Conservation (phyloP, 2,888 invertebrate genomes). For the Blomia tropicalis region DNA sequence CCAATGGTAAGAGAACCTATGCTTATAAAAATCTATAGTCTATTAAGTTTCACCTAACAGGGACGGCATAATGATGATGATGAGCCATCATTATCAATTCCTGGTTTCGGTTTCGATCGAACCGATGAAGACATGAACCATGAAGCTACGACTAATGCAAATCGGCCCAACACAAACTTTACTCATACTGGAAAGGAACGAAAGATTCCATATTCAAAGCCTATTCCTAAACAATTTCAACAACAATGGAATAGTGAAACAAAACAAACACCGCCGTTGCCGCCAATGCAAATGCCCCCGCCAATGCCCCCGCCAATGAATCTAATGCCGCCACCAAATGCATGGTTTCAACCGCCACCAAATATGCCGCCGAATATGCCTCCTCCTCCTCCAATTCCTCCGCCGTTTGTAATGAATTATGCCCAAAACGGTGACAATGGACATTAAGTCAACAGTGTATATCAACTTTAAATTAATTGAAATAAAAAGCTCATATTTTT, state of each 20-base stretch:
- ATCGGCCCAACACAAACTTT: background rate
- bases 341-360: no score
- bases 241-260: slow-evolving; percentile 59
- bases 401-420: background rate
- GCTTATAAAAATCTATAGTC: no score
- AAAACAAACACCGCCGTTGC: background rate
- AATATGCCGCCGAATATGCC: no score
- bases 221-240: slow-evolving; percentile 87
- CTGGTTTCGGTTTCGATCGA: slow-evolving; percentile 20
- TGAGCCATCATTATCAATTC: background rate
- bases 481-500: no score
- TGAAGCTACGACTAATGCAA: slow-evolving; percentile 20
- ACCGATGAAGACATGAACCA: slow-evolving; percentile 13
- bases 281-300: no score
- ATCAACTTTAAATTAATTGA: no score
- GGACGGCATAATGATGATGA: background rate
- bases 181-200: slow-evolving; percentile 27
- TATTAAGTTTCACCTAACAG: no score
- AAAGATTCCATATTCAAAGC: slow-evolving; percentile 77
- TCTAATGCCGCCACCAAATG: no score
- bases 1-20: no score
- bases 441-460: no score
- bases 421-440: no score
- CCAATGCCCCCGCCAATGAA: no score
- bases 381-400: background rate